Evolutionary conservation across 1,140 invertebrate species (phyloP), one percentile per base, ranked within the genome.

Genomic region (Ridgeia piscesae): DNA sequence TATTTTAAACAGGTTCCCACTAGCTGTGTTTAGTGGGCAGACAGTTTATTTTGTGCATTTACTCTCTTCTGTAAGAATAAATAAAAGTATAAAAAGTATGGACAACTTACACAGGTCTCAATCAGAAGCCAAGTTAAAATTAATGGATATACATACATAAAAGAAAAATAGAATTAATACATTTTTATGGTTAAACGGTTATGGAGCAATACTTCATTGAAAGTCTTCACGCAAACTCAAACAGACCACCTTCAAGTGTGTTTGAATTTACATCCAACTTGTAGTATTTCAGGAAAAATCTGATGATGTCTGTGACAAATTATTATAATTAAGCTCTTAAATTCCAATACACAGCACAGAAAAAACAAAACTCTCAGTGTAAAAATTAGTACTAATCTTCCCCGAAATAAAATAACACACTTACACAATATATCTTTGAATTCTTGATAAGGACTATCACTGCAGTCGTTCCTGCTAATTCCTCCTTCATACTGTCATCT

Each of bases 391-490:
- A 77, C 27, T 17, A 77, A 21, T 77, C 14, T 17, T 90, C n/a
- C 89, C 14, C 89, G 4, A 11, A 42, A 42, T 42, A 42, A 42
- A 42, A 6, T 11, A 11, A 11, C 42, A 90, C 34, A 33, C 96
- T 96, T 96, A 97, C 98, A 97, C 98, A 98, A 95, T 97, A 99
- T 31, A 99, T 96, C 94, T 97, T 97, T 94, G 97, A 97, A 93
- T 97, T 95, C 93, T 96, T 96, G 33, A 99, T 97, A 0, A 99
- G 95, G 77, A 98, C 97, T 92, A 97, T 97, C 34, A 99, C 97
- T 9, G 99, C 99, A 91, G 99, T 99, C 33, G 98, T 98, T 48
- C 99, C 99, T 77, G 98, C 98, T 94, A 98, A 97, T 96, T 99
- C 98, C 95, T 98, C 97, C 95, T 98, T 98, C 94, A 99, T 97